A percentile compares a stretch with the other conserved stretches of the same genome.
Conservation (phyloP, 2,113 vertebrate genomes). For the Cacatua alba region DNA sequence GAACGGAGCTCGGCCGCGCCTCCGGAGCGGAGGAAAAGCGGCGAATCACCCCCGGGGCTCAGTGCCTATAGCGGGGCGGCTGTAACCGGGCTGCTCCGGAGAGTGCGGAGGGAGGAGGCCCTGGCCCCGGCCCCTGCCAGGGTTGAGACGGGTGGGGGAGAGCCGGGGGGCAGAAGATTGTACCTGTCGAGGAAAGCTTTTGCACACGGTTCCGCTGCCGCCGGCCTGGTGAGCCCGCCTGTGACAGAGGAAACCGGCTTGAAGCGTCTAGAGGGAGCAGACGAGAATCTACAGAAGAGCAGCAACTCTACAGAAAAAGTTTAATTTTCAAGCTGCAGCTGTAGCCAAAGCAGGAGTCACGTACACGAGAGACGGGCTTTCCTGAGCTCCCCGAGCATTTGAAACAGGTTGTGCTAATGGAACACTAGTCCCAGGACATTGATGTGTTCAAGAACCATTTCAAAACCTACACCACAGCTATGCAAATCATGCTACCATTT, state of each 20-base stretch:
- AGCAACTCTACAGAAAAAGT: neutral
- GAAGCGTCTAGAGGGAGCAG: neutral
- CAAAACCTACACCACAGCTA: neutral
- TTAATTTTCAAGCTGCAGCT: neutral
- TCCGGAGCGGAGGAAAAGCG: too few relatives aligned
- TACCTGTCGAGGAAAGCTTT: rapidly evolving
- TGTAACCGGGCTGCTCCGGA: too few relatives aligned
- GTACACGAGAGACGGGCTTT: rapidly evolving
- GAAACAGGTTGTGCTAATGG: rapidly evolving
- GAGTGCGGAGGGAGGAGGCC: too few relatives aligned
- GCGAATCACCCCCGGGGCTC: too few relatives aligned
- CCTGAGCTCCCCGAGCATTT: neutral
- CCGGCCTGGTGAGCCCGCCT: too few relatives aligned
- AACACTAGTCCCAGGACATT: too few relatives aligned
- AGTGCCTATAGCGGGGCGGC: too few relatives aligned
- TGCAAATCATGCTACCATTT: neutral
- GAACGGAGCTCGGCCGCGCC: too few relatives aligned
- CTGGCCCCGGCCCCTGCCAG: too few relatives aligned
- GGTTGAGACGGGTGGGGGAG: too few relatives aligned
- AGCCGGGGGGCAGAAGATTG: rapidly evolving
- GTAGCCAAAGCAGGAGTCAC: neutral
- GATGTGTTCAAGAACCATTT: neutral
- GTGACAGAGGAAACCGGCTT: rapidly evolving
- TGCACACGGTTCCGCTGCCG: rapidly evolving
- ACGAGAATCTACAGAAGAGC: rapidly evolving